Conservation (phyloP, 2,888 invertebrate species). For the Cynaeus angustus region DNA sequence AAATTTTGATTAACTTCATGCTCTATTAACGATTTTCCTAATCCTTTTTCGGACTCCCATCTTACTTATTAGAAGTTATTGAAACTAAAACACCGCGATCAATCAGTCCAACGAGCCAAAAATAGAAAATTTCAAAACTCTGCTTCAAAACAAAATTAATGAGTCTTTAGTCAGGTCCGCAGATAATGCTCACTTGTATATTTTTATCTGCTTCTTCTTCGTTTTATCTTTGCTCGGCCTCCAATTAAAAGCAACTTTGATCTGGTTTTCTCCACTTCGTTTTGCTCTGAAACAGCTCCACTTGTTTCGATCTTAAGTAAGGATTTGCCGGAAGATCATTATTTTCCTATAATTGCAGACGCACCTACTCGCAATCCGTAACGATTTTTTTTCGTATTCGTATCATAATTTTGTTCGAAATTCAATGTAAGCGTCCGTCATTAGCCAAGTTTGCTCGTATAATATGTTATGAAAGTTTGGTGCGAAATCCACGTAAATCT, state of each 20-base stretch:
- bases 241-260: not conserved
- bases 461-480: constrained; percentile 61
- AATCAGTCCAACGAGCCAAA: constrained; percentile 4
- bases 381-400: too few relatives aligned
- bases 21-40: constrained; percentile 38
- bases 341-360: not conserved
- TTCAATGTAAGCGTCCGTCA: constrained; percentile 55
- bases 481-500: constrained; percentile 67
- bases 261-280: not conserved
- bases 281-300: too few relatives aligned
- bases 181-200: too few relatives aligned
- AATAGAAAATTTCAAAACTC: too few relatives aligned
- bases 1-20: constrained; percentile 46
- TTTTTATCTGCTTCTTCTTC: not conserved
- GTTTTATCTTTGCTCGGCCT: not conserved
- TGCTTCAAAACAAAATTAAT: too few relatives aligned
- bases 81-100: constrained; percentile 33
- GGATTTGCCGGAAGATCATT: too few relatives aligned
- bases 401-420: too few relatives aligned
- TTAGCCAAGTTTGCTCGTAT: constrained; percentile 60
- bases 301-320: too few relatives aligned
- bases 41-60: constrained; percentile 22
- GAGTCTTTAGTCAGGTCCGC: too few relatives aligned
- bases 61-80: constrained; percentile 36
- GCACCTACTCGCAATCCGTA: not conserved